phyloP scores from a whole-genome alignment of 2,113 vertebrate species.

The Pseudorectes ferrugineus region DNA sequence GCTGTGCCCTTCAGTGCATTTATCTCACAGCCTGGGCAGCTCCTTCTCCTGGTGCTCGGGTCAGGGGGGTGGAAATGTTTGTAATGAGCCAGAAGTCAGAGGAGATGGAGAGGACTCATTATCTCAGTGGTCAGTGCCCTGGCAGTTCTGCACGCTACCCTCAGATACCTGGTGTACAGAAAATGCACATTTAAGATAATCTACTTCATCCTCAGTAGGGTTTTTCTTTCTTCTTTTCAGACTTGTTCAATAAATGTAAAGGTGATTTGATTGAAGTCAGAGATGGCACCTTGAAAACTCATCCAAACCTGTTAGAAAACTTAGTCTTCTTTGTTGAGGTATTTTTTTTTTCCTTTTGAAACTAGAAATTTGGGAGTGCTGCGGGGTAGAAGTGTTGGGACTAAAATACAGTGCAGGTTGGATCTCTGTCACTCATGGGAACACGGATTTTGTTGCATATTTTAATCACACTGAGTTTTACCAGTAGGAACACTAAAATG shows the following conservation, averaged over 20 bases:
- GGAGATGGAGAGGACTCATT: not conserved
- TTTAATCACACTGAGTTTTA: not conserved
- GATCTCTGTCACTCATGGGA: not conserved
- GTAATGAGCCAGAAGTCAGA: not conserved
- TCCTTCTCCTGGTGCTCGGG: not conserved
- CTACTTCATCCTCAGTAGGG: not conserved
- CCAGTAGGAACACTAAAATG: not conserved
- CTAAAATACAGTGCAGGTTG: not conserved
- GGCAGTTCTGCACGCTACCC: not conserved
- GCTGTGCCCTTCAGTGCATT: not conserved
- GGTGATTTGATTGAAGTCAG: conserved; percentile 88
- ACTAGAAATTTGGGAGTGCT: not conserved
- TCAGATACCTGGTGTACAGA: not conserved
- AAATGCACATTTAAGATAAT: not conserved
- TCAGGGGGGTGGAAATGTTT: not conserved
- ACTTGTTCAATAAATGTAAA: conserved; percentile 89
- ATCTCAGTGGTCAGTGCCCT: not conserved
- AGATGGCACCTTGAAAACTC: conserved; percentile 82
- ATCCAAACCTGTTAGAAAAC: conserved; percentile 86
- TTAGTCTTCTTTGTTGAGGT: conserved; percentile 97
- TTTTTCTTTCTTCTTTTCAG: conserved; percentile 65
- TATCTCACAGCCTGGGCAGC: not conserved
- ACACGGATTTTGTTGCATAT: not conserved
- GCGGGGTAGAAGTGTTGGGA: not conserved
- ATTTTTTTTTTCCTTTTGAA: conserved; percentile 27